Base-by-base conservation (phyloP, 2,113 vertebrate genomes). In the Pluvianellus socialis region DNA sequence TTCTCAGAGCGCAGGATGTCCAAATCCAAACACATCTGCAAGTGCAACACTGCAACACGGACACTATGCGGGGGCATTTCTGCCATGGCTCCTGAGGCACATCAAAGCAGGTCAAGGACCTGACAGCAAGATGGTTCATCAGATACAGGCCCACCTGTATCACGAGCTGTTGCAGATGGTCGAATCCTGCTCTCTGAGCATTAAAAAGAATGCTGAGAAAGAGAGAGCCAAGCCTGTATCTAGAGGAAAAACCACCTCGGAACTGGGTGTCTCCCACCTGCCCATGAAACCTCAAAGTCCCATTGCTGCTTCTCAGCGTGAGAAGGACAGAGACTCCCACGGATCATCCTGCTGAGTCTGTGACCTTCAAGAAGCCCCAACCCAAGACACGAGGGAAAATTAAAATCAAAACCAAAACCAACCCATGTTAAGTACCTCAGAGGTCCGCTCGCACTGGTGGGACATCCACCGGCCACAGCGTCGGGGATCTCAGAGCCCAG, bases 61-160 rank as follows among this genome's bases (percentile, higher is more conserved):
- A 24, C 3, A 23, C 67, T 9, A 3, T 0, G 1, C 0, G 0
- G 1, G 38, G 67, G 24, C 65, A 30, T n/a, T 33, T 33, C 15
- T 47, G 6, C 10, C 75, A 50, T 20, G 3, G 5, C 27, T 32
- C 38, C 45, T 33, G 38, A 19, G 6, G 19, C 45, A 26, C 1
- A 0, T 1, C 6, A 30, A 45, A 75, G 58, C 58, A 47, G 27
- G 22, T 11, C 44, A 38, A 24, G 32, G 4, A 40, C 33, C 47
- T 58, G 32, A 42, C 24, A 88, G 66, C 35, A 70, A 56, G 30
- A 6, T 0, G 10, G 40, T 18, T 56, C 62, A 20, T 12, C 40
- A 70, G 53, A 27, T 8, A 49, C 4, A 2, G 38, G 10, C 21
- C 35, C 44, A 44, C 3, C 66, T 9, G 20, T 7, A 58, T 1